Evolutionary conservation across 1,140 invertebrate genomes (phyloP).

Genomic region (Nylanderia fulva): DNA sequence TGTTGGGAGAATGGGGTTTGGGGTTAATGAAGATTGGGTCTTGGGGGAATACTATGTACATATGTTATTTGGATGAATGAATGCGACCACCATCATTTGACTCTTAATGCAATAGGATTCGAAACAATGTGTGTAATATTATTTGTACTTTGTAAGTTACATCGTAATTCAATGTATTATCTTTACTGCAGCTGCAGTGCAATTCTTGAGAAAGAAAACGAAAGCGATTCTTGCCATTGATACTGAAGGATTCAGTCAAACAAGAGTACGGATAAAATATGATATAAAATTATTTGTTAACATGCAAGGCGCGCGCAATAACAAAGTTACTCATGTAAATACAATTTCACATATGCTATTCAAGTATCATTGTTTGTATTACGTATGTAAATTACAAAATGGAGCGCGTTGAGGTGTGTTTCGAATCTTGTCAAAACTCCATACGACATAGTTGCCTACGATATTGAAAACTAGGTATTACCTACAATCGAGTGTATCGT

Average conservation of each 20-base stretch:
- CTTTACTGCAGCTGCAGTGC: constrained; percentile 48
- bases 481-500: constrained; percentile 84
- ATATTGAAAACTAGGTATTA: constrained; percentile 83
- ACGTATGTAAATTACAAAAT: constrained; percentile 84
- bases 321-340: constrained; percentile 76
- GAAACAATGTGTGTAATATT: constrained; percentile 82
- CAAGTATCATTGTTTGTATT: constrained; percentile 73
- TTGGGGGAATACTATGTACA: constrained; percentile 82
- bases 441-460: constrained; percentile 85
- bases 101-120: constrained; percentile 79
- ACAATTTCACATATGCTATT: constrained; percentile 66
- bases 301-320: constrained; percentile 62
- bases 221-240: constrained; percentile 45
- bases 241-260: constrained; percentile 18
- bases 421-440: constrained; percentile 84
- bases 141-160: constrained; percentile 82
- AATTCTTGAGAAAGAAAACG: constrained; percentile 27
- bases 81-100: constrained; percentile 82
- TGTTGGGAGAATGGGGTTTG: constrained; percentile 74
- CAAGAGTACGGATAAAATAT: constrained; percentile 53
- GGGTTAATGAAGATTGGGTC: constrained; percentile 15
- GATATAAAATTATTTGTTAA: constrained; percentile 61
- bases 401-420: constrained; percentile 82
- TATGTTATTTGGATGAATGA: constrained; percentile 85
- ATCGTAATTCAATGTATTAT: constrained; percentile 79